These are phyloP conservation scores for Rhabdornis inornatus DNA, from an alignment of 2,113 vertebrate genomes.

Conservation along the genomic window DNA sequence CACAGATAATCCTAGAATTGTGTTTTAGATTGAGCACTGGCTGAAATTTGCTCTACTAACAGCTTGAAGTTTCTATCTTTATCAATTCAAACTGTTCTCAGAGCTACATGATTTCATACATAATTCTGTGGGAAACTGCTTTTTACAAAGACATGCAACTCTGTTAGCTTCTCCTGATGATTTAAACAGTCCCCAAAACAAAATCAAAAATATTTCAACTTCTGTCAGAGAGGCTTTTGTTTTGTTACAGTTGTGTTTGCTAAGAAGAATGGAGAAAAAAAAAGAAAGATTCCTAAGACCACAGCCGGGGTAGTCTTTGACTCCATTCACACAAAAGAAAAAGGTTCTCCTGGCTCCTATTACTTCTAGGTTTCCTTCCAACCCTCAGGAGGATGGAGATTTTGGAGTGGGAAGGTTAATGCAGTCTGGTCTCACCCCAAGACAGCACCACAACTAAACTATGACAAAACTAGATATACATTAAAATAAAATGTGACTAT, in stretches of 20 bases:
- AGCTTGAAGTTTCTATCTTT: conserved; percentile 1
- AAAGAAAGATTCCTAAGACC: not conserved
- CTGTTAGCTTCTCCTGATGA: not conserved
- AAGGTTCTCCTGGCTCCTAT: not conserved
- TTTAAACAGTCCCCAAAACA: not conserved
- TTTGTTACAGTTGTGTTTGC: not conserved
- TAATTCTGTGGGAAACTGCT: not conserved
- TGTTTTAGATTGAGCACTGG: not conserved
- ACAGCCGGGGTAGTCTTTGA: not conserved
- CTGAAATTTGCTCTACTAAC: not conserved
- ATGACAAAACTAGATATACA: not conserved
- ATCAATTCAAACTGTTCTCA: not conserved
- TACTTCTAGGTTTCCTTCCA: not conserved
- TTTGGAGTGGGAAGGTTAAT: not conserved
- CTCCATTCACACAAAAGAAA: not conserved
- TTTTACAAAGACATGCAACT: not conserved
- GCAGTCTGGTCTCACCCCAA: not conserved
- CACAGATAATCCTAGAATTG: not conserved
- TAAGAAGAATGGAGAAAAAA: not conserved
- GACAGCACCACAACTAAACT: not conserved
- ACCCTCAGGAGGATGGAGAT: not conserved
- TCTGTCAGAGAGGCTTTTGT: not conserved
- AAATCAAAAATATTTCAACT: not conserved
- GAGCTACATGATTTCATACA: not conserved
- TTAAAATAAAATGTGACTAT: not conserved